phyloP scores from a whole-genome alignment of 2,797 vertebrate species.

The Petrocephalus schoutedeni region DNA sequence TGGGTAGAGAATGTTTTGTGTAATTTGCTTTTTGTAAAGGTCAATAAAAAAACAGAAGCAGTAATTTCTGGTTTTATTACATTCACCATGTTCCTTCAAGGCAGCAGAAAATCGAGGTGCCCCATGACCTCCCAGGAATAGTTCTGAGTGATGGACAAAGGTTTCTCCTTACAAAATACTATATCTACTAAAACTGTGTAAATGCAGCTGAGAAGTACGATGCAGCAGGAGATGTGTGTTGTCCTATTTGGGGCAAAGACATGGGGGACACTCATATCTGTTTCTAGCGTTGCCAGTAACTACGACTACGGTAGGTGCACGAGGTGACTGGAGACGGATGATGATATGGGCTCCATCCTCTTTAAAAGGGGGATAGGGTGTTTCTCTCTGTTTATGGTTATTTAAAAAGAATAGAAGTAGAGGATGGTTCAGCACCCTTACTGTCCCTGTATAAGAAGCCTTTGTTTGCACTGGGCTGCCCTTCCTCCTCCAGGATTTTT shows the following conservation, averaged over 20 bases:
- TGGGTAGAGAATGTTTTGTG: not conserved
- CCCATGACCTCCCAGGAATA: not conserved
- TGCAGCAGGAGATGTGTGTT: not conserved
- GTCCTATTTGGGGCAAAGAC: not conserved
- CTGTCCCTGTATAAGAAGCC: slow-evolving; percentile 17
- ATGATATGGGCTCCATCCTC: not conserved
- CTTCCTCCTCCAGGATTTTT: slow-evolving; percentile 36
- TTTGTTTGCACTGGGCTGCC: slow-evolving; percentile 49
- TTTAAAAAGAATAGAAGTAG: not conserved
- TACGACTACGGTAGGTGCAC: not conserved
- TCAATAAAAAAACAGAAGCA: not conserved
- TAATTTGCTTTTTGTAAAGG: not conserved
- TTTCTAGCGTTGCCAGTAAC: not conserved
- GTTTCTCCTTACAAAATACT: not conserved
- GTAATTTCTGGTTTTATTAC: not conserved
- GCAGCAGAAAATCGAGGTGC: not conserved
- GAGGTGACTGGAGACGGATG: not conserved
- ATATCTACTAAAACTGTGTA: not conserved
- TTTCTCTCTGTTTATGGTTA: not conserved
- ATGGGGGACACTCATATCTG: not conserved
- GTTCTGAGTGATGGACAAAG: not conserved
- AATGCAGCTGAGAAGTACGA: not conserved
- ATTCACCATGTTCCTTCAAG: not conserved
- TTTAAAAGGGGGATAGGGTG: not conserved
- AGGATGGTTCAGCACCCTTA: not conserved